Conservation (phyloP, 2,888 invertebrate species). For the Myopa tessellatipennis region DNA sequence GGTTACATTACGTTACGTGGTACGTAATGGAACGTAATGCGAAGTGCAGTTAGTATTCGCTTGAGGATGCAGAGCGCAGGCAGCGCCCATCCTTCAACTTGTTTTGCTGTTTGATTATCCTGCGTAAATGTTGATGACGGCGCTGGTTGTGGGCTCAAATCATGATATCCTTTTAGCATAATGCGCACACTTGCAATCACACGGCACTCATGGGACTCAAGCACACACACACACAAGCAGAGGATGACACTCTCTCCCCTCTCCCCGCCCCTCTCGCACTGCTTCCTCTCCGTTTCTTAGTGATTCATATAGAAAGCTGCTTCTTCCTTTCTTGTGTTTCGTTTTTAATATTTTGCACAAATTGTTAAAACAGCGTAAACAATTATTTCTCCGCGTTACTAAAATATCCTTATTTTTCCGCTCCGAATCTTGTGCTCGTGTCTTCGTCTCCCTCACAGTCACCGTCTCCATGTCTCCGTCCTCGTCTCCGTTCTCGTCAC, state of each 20-base stretch:
- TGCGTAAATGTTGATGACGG: constrained; percentile 27
- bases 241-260: not conserved
- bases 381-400: constrained; percentile 53
- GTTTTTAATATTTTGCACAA: constrained; percentile 33
- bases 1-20: constrained; percentile 55
- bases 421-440: not conserved
- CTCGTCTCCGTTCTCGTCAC: not conserved
- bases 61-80: not conserved
- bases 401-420: constrained; percentile 17
- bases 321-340: constrained; percentile 1
- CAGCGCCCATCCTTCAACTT: not conserved
- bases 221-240: constrained; percentile 4
- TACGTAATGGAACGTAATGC: constrained; percentile 44
- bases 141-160: constrained; percentile 10
- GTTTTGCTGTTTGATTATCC: constrained; percentile 18
- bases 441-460: not conserved
- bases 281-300: no score
- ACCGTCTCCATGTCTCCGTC: no score
- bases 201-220: not conserved
- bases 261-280: not conserved
- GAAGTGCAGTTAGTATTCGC: constrained; percentile 23
- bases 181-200: not conserved
- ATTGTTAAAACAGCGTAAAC: constrained; percentile 64
- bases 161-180: constrained; percentile 27
- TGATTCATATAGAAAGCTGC: not conserved